Evolutionary conservation across 2,888 invertebrate species (phyloP).

Genomic region (Chouioia cunea): DNA sequence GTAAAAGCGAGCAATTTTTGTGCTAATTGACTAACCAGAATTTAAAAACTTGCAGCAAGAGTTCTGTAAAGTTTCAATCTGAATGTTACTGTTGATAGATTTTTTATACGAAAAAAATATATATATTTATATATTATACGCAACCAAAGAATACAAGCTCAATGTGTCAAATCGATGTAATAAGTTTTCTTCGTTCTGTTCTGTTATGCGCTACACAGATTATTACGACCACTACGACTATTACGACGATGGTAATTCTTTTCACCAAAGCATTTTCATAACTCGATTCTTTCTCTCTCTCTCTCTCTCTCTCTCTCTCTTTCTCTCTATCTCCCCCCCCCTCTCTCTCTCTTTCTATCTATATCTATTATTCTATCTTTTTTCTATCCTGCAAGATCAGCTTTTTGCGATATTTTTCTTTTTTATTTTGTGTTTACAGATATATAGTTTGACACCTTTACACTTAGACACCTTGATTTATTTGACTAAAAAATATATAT

Average conservation of each 20-base stretch:
- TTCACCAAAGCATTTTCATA: slow-evolving; percentile 58
- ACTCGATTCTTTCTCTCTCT: slow-evolving; percentile 26
- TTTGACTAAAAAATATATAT: not conserved
- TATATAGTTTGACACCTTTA: slow-evolving; percentile 9
- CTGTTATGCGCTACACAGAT: slow-evolving; percentile 68
- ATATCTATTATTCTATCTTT: slow-evolving; percentile 19
- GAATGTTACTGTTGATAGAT: slow-evolving; percentile 58
- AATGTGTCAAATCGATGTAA: slow-evolving; percentile 64
- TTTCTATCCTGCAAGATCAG: slow-evolving; percentile 43
- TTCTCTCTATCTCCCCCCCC: slow-evolving; percentile 66
- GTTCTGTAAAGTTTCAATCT: slow-evolving; percentile 44
- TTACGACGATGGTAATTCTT: slow-evolving; percentile 69
- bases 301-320: slow-evolving; percentile 23
- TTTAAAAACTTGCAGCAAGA: slow-evolving; percentile 47
- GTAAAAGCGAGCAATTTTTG: not conserved
- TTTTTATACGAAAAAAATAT: too few relatives aligned
- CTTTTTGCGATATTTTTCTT: slow-evolving; percentile 45
- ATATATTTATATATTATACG: slow-evolving; percentile 46
- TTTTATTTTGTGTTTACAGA: slow-evolving; percentile 22
- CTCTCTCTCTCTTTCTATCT: slow-evolving; percentile 68
- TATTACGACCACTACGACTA: slow-evolving; percentile 69
- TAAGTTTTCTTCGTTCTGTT: slow-evolving; percentile 66
- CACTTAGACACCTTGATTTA: slow-evolving; percentile 1
- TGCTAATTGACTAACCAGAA: slow-evolving; percentile 1
- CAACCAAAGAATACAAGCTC: slow-evolving; percentile 55